Evolutionary conservation across 2,113 vertebrate species (phyloP), one percentile per base, ranked within the genome.

Genomic region (Manacus vitellinus): DNA sequence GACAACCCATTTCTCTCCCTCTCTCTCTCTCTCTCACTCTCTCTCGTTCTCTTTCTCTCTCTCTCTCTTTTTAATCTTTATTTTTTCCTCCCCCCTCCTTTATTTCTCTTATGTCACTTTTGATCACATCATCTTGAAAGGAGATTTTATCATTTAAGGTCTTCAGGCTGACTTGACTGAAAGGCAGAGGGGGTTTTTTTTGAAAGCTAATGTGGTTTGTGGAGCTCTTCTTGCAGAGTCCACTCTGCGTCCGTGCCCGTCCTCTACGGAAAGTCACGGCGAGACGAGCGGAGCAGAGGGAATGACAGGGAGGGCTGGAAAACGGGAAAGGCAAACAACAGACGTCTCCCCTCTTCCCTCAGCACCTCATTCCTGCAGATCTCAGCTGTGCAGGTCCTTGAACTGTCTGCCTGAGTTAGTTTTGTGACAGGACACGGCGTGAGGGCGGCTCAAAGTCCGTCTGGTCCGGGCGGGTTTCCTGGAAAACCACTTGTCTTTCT

Each of bases 121-220:
- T 85, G 88, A 96, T 96, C 97, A n/a, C 31, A 70, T 97, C 92
- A 87, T 66, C 77, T 70, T 84, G 82, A 89, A 80, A 28, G 70
- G 79, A 83, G 85, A 87, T 93, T 87, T 93, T 70, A 81, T 94
- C 94, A 65, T 72, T 87, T 62, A 80, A 80, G 92, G 56, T 73
- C 66, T 84, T 85, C 66, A 62, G 90, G 68, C 52, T 14, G n/a
- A 23, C 68, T 35, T 81, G 76, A 81, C 65, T 52, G 90, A 80
- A 88, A 85, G 86, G 76, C 85, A 56, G 44, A 20, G 61, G 61
- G 52, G 51, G 19, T 8, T 55, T 31, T 51, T 49, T 41, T 55
- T 47, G 54, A 13, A 73, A 80, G 68, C 59, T 84, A 68, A 86
- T 82, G 65, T 59, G 51, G 70, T 95, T 90, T 88, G 39, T 43